A percentile compares a stretch with the other conserved stretches of the same genome.
These are phyloP conservation scores for Trichogramma pretiosum DNA, from an alignment of 1,140 invertebrate genomes.

Conservation along the genomic window DNA sequence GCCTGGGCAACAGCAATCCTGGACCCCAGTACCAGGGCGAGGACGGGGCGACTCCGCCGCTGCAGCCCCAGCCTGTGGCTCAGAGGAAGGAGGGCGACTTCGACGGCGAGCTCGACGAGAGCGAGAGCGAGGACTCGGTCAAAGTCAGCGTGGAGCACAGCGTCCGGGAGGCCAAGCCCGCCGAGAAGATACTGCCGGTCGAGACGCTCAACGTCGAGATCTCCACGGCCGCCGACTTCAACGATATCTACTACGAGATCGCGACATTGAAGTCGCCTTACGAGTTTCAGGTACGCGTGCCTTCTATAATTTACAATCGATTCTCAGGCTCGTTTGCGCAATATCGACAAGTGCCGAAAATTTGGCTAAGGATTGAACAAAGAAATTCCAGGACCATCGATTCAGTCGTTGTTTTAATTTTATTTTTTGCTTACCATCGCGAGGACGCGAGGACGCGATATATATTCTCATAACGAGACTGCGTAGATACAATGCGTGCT, in stretches of 20 bases:
- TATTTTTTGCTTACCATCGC: too few species aligned
- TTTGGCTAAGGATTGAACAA: too few species aligned
- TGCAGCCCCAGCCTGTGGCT: slow-evolving; percentile 21
- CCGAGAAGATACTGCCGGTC: slow-evolving; percentile 47
- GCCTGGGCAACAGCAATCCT: not conserved
- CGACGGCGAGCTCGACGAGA: slow-evolving; percentile 58
- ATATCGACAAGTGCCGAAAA: not conserved
- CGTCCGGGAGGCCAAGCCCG: slow-evolving; percentile 34
- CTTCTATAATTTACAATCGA: not conserved
- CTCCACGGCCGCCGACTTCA: slow-evolving; percentile 73
- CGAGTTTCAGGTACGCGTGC: slow-evolving; percentile 64
- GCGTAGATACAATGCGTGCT: too few species aligned
- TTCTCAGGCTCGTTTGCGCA: too few species aligned
- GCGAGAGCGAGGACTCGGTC: slow-evolving; percentile 45
- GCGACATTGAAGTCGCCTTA: slow-evolving; percentile 83
- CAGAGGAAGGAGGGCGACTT: slow-evolving; percentile 29
- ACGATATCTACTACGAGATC: slow-evolving; percentile 76
- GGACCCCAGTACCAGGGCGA: slow-evolving; percentile 10
- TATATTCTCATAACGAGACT: too few species aligned
- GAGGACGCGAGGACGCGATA: too few species aligned
- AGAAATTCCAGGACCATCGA: too few species aligned
- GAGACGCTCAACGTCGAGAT: slow-evolving; percentile 79
- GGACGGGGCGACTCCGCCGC: slow-evolving; percentile 33
- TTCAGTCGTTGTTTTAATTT: too few species aligned
- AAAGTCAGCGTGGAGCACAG: slow-evolving; percentile 34